These are phyloP conservation scores for Clitarchus hookeri DNA, from an alignment of 2,888 invertebrate genomes.

Conservation along the genomic window DNA sequence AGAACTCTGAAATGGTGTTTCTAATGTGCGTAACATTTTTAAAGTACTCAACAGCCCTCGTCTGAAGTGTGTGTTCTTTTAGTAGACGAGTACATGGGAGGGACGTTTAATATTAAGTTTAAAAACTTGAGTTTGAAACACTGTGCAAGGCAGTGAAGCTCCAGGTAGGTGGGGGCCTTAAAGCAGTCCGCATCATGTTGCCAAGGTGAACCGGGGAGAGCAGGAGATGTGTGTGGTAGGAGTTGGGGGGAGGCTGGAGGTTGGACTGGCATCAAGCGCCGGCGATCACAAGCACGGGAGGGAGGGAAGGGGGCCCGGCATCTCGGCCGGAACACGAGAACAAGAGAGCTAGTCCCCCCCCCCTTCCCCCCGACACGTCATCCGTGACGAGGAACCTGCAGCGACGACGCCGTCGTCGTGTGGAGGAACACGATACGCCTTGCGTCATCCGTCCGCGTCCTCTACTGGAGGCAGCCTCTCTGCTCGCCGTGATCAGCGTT, in stretches of 20 bases:
- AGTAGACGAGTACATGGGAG: too few relatives aligned
- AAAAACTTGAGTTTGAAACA: too few relatives aligned
- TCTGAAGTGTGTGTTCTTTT: too few relatives aligned
- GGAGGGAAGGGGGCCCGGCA: not conserved
- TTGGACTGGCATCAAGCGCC: constrained; percentile 1
- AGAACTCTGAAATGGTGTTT: too few relatives aligned
- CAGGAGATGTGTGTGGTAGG: not conserved
- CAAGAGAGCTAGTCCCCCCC: not conserved
- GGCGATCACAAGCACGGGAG: not conserved
- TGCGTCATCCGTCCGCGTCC: too few relatives aligned
- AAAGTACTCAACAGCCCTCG: too few relatives aligned
- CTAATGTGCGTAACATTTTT: too few relatives aligned
- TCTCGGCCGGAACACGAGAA: constrained; percentile 2
- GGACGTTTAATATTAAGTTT: too few relatives aligned
- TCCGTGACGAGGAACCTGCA: not conserved
- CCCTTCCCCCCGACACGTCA: not conserved
- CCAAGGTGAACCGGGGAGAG: not conserved
- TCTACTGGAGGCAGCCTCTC: too few relatives aligned
- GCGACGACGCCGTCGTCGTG: not conserved
- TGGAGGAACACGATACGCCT: not conserved
- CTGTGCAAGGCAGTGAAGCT: too few relatives aligned
- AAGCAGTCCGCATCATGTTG: constrained; percentile 7
- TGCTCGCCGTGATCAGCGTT: too few relatives aligned
- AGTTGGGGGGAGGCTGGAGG: not conserved
- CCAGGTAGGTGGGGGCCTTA: not conserved